Evolutionary conservation across 2,888 invertebrate genomes (phyloP), one percentile per base, ranked within the genome.

Genomic region (Philopedon plagiatum): DNA sequence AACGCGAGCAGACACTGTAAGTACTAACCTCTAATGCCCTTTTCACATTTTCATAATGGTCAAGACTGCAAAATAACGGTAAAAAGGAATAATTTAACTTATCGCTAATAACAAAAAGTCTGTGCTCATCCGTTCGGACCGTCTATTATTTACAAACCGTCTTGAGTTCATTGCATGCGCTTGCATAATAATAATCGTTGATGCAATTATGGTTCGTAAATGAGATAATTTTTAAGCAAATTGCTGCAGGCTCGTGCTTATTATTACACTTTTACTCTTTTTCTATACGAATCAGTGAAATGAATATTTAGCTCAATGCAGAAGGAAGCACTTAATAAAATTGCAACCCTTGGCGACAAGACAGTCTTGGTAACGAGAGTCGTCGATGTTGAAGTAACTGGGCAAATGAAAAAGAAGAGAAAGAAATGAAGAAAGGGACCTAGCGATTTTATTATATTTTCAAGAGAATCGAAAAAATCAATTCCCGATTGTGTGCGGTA

Each of bases 141-240:
- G 18, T 54, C 29, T 54, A 51, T 13, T 29, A 29, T n/a, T 29
- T 29, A 54, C 29, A 26, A 54, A 15, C 15, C 11, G 29, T 15
- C 15, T 8, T 15, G 51, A 29, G 51, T 54, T 54, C 51, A 15
- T 29, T 54, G 51, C 51, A 54, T 29, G 13, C n/a, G 3, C 29
- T 54, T 54, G 51, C 51, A 54, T 54, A 29, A 21, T 46, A 54
- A 54, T 29, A 29, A 29, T 54, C 18, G 51, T 18, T 18, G 29
- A 26, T 54, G 51, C 51, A 54, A 54, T 29, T 29, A 54, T n/a
- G 9, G 1, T 29, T 7, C 51, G 29, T 29, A 54, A 15, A 46
- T 46, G 15, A 21, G 21, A 9, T 18, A 5, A 54, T 54, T 29
- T 3, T 26, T 13, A 51, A 26, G 51, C 13, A 51, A 44, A 44